A percentile compares a stretch with the other conserved stretches of the same genome.
Evolutionary conservation across 2,113 vertebrate genomes (phyloP).

Genomic region (Podarcis muralis): DNA sequence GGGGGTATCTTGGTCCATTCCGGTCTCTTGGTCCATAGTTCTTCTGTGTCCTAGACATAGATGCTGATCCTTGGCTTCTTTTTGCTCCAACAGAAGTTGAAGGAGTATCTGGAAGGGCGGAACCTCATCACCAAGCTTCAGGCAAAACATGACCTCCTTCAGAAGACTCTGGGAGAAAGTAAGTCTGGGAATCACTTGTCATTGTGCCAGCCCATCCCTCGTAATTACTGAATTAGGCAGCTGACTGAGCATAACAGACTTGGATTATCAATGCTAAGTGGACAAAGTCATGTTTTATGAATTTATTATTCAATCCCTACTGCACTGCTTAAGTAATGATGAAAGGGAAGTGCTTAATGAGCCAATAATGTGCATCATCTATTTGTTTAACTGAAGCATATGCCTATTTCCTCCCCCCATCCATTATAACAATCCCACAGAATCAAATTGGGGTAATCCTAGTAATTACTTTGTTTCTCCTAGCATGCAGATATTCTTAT

Average conservation of each 20-base stretch:
- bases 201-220: neutral
- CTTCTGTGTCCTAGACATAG: accelerated
- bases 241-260: neutral
- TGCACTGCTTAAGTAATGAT: conserved; percentile 49
- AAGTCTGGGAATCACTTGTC: conserved; percentile 69
- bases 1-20: neutral
- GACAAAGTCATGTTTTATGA: conserved; percentile 7
- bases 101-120: conserved; percentile 97
- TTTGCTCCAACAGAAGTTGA: conserved; percentile 88
- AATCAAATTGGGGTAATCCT: neutral
- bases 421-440: neutral
- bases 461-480: neutral
- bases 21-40: neutral
- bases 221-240: neutral
- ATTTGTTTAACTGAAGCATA: conserved; percentile 19
- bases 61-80: neutral
- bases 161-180: conserved; percentile 98
- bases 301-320: conserved; percentile 36
- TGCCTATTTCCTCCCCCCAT: neutral
- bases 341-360: conserved; percentile 48
- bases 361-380: conserved; percentile 41
- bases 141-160: conserved; percentile 95
- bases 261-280: neutral
- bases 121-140: conserved; percentile 98
- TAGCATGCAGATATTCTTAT: neutral